phyloP scores from a whole-genome alignment of 1,140 invertebrate genomes.

The Gonioctena quinquepunctata region DNA sequence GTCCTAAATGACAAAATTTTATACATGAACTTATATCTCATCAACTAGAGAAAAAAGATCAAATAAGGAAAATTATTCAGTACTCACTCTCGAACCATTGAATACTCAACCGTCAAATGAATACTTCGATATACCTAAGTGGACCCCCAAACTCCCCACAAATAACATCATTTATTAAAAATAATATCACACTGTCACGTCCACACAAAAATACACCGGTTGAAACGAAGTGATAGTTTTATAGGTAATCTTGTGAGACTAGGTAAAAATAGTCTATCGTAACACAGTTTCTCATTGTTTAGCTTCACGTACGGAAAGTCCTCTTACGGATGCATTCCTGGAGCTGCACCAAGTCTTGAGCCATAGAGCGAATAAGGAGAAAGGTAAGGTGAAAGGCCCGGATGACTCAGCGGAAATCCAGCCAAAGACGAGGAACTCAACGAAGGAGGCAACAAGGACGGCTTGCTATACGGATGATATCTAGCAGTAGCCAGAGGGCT shows the following conservation, averaged over 20 bases:
- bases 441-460: conserved; percentile 58
- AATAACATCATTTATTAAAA: conserved; percentile 26
- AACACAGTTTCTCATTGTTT: conserved; percentile 45
- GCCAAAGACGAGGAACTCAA: conserved; percentile 58
- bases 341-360: conserved; percentile 76
- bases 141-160: neutral
- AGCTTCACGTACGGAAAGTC: conserved; percentile 19
- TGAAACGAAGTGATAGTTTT: conserved; percentile 20
- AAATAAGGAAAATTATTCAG: no score
- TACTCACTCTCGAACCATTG: no score
- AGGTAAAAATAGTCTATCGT: conserved; percentile 31
- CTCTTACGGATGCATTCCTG: conserved; percentile 64
- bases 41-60: no score
- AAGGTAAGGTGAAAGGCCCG: conserved; percentile 75
- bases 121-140: neutral
- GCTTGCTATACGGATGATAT: conserved; percentile 90
- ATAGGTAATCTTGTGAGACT: conserved; percentile 40
- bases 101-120: no score
- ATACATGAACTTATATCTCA: no score
- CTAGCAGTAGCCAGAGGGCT: conserved; percentile 79
- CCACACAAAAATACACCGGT: conserved; percentile 35
- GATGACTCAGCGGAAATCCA: conserved; percentile 67
- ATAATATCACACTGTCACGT: conserved; percentile 49
- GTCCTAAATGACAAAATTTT: no score
- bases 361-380: conserved; percentile 86